Percentiles rank a stretch among this genome's conserved stretches.
Conservation (phyloP, 2,113 vertebrate species). For the Pygoscelis adeliae region DNA sequence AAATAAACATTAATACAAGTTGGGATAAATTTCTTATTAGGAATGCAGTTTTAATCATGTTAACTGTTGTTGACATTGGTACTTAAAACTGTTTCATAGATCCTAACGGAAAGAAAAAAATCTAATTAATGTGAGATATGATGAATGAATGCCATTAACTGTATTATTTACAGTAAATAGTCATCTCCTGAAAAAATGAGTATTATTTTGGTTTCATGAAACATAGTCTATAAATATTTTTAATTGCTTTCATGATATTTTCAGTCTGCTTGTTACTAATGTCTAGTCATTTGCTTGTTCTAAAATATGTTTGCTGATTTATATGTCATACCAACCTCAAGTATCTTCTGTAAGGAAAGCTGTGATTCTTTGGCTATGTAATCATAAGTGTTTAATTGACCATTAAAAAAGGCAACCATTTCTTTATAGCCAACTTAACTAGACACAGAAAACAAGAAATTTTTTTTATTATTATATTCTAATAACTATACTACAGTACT, state of each 20-base stretch:
- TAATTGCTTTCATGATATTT: slow-evolving; percentile 67
- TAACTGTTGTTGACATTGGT: slow-evolving; percentile 74
- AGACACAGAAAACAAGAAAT: neutral
- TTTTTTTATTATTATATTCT: neutral
- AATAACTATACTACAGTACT: neutral
- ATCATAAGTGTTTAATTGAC: slow-evolving; percentile 50
- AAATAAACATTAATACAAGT: slow-evolving; percentile 78
- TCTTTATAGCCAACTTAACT: slow-evolving; percentile 17
- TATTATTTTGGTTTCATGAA: slow-evolving; percentile 63
- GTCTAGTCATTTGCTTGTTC: slow-evolving; percentile 41
- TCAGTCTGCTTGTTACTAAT: slow-evolving; percentile 55
- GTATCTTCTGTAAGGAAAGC: neutral
- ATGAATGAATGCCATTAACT: slow-evolving; percentile 64
- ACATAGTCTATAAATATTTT: slow-evolving; percentile 69
- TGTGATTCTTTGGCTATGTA: neutral
- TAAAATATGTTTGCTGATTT: slow-evolving; percentile 59
- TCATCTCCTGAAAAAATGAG: slow-evolving; percentile 44
- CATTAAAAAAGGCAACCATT: slow-evolving; percentile 46
- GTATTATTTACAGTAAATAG: slow-evolving; percentile 70
- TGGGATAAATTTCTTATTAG: slow-evolving; percentile 73
- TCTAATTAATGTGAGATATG: slow-evolving; percentile 58
- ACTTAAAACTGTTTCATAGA: slow-evolving; percentile 67
- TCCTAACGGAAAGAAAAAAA: slow-evolving; percentile 46
- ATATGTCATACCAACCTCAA: slow-evolving; percentile 13
- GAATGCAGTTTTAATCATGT: slow-evolving; percentile 74